A percentile compares a stretch with the other conserved stretches of the same genome.
Evolutionary conservation across 2,888 invertebrate genomes (phyloP).

Genomic region (Megalurothrips usitatus): DNA sequence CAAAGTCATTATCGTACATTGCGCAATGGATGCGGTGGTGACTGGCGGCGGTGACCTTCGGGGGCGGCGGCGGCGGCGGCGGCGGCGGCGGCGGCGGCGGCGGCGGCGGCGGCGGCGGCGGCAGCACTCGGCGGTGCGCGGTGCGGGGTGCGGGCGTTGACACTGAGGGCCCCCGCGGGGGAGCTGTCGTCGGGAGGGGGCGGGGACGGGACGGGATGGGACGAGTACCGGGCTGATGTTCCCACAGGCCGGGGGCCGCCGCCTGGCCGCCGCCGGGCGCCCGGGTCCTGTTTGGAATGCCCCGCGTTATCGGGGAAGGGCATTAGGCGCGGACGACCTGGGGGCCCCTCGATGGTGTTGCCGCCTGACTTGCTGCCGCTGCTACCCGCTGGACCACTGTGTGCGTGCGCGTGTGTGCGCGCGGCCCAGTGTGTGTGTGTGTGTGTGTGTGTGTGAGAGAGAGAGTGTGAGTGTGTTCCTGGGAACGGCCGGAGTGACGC

Average conservation of each 20-base stretch:
- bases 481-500: too few relatives aligned
- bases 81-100: background rate
- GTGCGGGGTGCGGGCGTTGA: background rate
- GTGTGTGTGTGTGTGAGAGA: background rate
- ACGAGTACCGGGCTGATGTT: background rate
- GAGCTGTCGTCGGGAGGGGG: background rate
- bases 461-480: background rate
- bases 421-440: background rate
- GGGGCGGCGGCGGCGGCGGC: background rate
- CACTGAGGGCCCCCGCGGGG: background rate
- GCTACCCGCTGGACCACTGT: conserved; percentile 3
- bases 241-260: conserved; percentile 1
- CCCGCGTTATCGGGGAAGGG: conserved; percentile 9
- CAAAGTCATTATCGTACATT: conserved; percentile 1
- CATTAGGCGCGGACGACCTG: background rate
- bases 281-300: conserved; percentile 12
- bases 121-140: too few relatives aligned
- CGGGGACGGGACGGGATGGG: background rate
- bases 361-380: conserved; percentile 20
- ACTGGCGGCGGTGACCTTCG: background rate
- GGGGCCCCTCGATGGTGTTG: background rate
- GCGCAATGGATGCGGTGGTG: background rate
- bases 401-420: background rate
- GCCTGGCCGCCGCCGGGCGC: background rate
- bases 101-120: background rate